Conservation (phyloP, 2,797 vertebrate genomes). For the Scleropages formosus region DNA sequence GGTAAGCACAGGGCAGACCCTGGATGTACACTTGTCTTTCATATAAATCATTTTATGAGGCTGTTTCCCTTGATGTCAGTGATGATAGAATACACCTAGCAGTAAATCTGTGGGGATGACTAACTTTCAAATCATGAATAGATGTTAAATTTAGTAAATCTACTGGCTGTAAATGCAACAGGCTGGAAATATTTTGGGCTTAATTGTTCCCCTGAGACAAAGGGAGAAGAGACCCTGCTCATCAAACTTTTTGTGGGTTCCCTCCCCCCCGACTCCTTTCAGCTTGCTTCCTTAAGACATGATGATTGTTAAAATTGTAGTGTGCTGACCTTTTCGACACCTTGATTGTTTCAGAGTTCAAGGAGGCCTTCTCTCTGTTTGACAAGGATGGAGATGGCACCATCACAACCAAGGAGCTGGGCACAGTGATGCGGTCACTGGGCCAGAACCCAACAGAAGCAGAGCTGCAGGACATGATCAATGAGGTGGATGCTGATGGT, state of each 20-base stretch:
- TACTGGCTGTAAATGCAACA: too few species aligned
- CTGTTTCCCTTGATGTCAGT: too few species aligned
- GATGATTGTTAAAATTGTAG: background rate
- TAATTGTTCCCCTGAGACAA: too few species aligned
- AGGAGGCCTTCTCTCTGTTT: slow-evolving; percentile 98
- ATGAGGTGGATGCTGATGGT: slow-evolving; percentile 97
- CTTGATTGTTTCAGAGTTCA: slow-evolving; percentile 78
- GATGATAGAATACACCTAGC: too few species aligned
- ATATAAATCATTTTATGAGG: background rate
- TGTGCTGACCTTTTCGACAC: background rate
- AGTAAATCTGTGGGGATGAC: too few species aligned
- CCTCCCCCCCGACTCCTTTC: too few species aligned
- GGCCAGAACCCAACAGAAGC: slow-evolving; percentile 97
- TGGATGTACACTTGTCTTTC: background rate
- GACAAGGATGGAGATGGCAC: slow-evolving; percentile 98
- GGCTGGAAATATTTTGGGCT: too few species aligned
- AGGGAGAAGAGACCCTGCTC: too few species aligned
- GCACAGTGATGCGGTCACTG: slow-evolving; percentile 96
- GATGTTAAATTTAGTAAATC: too few species aligned
- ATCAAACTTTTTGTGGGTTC: too few species aligned
- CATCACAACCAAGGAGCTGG: slow-evolving; percentile 97
- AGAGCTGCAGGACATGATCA: slow-evolving; percentile 98
- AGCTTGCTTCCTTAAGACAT: too few species aligned
- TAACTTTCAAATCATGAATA: too few species aligned
- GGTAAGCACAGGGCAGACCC: slow-evolving; percentile 64